Conservation (phyloP, 2,888 invertebrate species). For the Dicycla oo region DNA sequence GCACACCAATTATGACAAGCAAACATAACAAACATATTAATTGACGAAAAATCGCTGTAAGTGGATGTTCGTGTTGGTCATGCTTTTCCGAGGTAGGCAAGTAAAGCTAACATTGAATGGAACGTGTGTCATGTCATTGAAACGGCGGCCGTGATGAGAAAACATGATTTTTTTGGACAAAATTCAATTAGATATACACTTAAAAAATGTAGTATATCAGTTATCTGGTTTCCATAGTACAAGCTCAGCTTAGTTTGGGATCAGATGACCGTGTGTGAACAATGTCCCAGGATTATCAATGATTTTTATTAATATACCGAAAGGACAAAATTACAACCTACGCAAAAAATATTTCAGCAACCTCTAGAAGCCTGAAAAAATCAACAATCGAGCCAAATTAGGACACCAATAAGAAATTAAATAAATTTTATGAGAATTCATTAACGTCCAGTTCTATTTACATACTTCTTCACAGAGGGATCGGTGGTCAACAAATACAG, state of each 20-base stretch:
- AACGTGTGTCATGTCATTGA: constrained; percentile 42
- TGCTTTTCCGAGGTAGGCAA: constrained; percentile 43
- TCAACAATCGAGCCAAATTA: background rate
- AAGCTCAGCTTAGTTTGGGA: too few species aligned
- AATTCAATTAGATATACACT: background rate
- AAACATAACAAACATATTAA: constrained; percentile 67
- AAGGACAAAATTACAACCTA: background rate
- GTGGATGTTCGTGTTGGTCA: constrained; percentile 45
- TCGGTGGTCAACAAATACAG: constrained; percentile 60
- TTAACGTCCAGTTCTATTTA: constrained; percentile 22
- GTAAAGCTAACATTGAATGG: constrained; percentile 4
- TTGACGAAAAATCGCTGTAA: constrained; percentile 64
- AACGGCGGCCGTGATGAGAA: constrained; percentile 33
- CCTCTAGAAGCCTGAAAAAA: background rate
- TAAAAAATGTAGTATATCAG: too few species aligned
- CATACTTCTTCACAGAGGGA: constrained; percentile 16
- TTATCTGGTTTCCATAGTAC: too few species aligned
- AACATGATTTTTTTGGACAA: background rate
- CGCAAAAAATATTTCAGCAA: constrained; percentile 4
- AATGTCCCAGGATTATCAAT: too few species aligned
- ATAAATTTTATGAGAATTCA: background rate
- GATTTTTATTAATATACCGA: background rate
- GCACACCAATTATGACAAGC: constrained; percentile 73
- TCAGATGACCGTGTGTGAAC: too few species aligned
- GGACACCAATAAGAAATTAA: background rate